Conservation (phyloP, 2,888 invertebrate species). For the Nemotelus pantherinus region DNA sequence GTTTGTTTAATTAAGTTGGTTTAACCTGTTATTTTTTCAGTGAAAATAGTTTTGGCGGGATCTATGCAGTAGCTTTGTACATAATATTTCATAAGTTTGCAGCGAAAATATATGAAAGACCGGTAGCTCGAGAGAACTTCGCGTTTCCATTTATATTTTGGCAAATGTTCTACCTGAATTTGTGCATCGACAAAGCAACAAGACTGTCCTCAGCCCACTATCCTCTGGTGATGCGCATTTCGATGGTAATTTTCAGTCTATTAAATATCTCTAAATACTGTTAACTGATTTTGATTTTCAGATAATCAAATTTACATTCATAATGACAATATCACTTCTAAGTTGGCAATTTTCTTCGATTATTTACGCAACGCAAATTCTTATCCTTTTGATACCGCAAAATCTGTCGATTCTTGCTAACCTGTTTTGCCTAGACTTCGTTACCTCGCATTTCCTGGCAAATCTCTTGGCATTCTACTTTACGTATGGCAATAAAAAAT, state of each 20-base stretch:
- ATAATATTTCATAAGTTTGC: constrained; percentile 86
- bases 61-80: constrained; percentile 76
- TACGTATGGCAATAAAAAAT: constrained; percentile 61
- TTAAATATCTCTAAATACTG: neutral
- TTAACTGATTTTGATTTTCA: constrained; percentile 48
- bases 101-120: constrained; percentile 87
- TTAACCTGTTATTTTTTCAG: constrained; percentile 61
- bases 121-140: constrained; percentile 86
- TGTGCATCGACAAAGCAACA: constrained; percentile 65
- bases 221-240: constrained; percentile 52
- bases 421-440: constrained; percentile 60
- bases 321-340: constrained; percentile 62
- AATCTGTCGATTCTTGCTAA: constrained; percentile 67
- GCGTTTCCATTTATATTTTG: constrained; percentile 82
- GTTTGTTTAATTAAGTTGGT: too few relatives aligned
- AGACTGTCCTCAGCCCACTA: constrained; percentile 53
- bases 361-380: constrained; percentile 79
- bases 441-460: constrained; percentile 60
- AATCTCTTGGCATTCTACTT: constrained; percentile 59
- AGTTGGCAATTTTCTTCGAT: constrained; percentile 88
- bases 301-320: constrained; percentile 59
- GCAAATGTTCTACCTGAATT: constrained; percentile 75
- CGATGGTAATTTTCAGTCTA: constrained; percentile 50
- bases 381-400: constrained; percentile 77
- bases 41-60: constrained; percentile 77